Evolutionary conservation across 2,113 vertebrate genomes (phyloP).

Genomic region (Oryzias woworae): DNA sequence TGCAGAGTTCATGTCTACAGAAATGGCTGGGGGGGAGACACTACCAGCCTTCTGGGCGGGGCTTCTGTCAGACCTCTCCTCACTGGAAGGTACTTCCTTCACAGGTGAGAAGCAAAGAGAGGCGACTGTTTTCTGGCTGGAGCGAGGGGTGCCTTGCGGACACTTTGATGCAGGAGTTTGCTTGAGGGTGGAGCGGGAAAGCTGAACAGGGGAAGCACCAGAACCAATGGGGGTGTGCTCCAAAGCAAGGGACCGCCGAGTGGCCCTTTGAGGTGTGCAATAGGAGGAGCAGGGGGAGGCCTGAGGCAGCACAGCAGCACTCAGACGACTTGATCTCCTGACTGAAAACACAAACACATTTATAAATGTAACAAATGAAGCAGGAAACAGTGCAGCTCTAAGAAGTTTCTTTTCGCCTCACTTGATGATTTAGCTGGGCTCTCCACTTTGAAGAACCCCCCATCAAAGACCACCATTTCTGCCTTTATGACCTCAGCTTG

Average conservation of each 20-base stretch:
- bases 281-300: constrained; percentile 46
- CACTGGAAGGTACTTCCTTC: constrained; percentile 14
- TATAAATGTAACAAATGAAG: not conserved
- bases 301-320: constrained; percentile 24
- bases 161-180: constrained; percentile 28
- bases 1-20: constrained; percentile 11
- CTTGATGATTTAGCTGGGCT: constrained; percentile 85
- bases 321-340: constrained; percentile 63
- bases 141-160: constrained; percentile 27
- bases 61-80: not conserved
- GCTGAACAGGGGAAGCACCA: constrained; percentile 6
- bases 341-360: constrained; percentile 6
- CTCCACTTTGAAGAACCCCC: constrained; percentile 88
- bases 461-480: constrained; percentile 81
- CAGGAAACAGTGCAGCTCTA: rapidly evolving
- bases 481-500: not conserved
- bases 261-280: constrained; percentile 57
- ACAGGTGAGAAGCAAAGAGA: constrained; percentile 38
- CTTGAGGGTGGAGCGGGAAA: not conserved
- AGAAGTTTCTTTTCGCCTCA: constrained; percentile 44
- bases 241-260: constrained; percentile 30
- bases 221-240: constrained; percentile 20
- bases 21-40: not conserved
- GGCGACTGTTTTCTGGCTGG: not conserved
- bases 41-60: constrained; percentile 7